These are phyloP conservation scores for Gonioctena quinquepunctata DNA, from an alignment of 1,140 invertebrate species.

Conservation along the genomic window DNA sequence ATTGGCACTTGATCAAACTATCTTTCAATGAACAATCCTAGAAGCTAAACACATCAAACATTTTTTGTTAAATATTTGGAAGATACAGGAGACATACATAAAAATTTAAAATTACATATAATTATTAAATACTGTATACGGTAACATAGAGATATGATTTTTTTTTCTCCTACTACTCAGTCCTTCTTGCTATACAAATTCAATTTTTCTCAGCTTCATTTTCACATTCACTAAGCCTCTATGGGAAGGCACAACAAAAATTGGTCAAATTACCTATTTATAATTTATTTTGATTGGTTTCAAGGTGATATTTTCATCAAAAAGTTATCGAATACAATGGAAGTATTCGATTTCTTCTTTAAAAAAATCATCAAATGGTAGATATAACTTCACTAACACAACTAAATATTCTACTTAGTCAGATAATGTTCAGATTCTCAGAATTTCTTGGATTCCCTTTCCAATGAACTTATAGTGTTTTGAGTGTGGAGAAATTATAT, in stretches of 20 bases:
- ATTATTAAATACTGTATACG: slow-evolving; percentile 28
- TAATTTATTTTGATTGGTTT: background rate
- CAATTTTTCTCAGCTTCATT: background rate
- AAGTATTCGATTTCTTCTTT: background rate
- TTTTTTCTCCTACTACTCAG: slow-evolving; percentile 24
- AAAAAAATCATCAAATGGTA: background rate
- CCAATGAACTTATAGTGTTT: too few relatives aligned
- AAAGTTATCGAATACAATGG: background rate
- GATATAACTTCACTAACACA: background rate
- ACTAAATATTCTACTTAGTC: too few relatives aligned
- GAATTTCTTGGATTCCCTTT: too few relatives aligned
- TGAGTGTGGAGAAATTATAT: too few relatives aligned
- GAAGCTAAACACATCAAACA: slow-evolving; percentile 32
- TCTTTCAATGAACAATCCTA: slow-evolving; percentile 19
- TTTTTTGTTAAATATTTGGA: slow-evolving; percentile 28
- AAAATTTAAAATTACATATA: slow-evolving; percentile 27
- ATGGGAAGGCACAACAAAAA: slow-evolving; percentile 40
- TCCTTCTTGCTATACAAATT: slow-evolving; percentile 14
- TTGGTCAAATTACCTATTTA: slow-evolving; percentile 34
- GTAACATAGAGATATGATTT: slow-evolving; percentile 34
- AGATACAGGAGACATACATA: slow-evolving; percentile 28
- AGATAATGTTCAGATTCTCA: too few relatives aligned
- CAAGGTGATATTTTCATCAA: background rate
- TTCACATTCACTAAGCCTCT: slow-evolving; percentile 32
- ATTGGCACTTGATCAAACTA: background rate